These are phyloP conservation scores for Isichthys henryi DNA, from an alignment of 2,113 vertebrate species.

Conservation along the genomic window DNA sequence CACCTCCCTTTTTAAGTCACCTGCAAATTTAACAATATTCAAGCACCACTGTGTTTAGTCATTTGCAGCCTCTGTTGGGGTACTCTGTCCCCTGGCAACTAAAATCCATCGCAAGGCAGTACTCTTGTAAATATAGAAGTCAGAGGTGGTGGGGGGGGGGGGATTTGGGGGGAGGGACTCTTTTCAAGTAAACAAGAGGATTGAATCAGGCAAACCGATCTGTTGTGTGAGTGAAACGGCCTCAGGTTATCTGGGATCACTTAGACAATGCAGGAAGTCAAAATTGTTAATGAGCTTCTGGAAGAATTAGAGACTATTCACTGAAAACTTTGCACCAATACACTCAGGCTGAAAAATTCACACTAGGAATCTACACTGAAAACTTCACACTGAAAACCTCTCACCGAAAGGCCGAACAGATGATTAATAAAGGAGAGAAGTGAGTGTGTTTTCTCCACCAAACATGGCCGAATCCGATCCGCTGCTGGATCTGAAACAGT, in stretches of 20 bases:
- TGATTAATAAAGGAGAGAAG: conserved; percentile 2
- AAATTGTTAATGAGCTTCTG: background rate
- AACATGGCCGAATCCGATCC: background rate
- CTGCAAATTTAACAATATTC: background rate
- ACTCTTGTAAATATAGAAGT: background rate
- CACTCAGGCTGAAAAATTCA: background rate
- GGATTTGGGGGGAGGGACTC: background rate
- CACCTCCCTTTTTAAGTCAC: background rate
- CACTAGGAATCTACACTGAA: background rate
- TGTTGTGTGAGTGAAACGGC: background rate
- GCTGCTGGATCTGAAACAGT: background rate
- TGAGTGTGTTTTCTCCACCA: background rate
- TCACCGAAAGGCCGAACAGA: background rate
- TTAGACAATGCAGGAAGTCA: background rate
- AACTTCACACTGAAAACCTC: background rate
- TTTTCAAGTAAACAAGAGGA: background rate
- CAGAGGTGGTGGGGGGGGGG: background rate
- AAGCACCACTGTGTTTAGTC: background rate
- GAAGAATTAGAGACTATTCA: background rate
- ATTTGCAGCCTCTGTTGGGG: background rate
- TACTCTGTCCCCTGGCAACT: background rate
- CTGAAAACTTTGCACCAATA: background rate
- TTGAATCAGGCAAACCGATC: background rate
- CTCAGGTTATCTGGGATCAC: background rate
- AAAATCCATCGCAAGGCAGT: background rate